Percentiles rank a stretch among this genome's conserved stretches.
These are phyloP conservation scores for Drosophila orena DNA, from an alignment of 1,140 invertebrate species.

Conservation along the genomic window DNA sequence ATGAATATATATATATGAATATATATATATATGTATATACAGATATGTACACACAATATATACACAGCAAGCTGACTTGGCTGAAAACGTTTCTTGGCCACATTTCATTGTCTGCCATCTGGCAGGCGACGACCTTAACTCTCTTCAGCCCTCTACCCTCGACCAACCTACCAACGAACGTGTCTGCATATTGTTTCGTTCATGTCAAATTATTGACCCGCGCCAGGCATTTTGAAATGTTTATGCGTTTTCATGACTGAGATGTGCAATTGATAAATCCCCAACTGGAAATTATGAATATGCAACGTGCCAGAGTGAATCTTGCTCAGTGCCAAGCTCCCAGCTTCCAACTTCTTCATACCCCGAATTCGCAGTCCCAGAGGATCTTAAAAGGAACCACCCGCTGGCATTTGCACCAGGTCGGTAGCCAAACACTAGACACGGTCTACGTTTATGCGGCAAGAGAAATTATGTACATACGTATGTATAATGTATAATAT, in stretches of 20 bases:
- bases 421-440: constrained; percentile 55
- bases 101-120: constrained; percentile 17
- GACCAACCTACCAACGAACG: background rate
- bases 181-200: constrained; percentile 78
- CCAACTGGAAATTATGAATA: constrained; percentile 76
- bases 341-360: constrained; percentile 5
- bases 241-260: constrained; percentile 81
- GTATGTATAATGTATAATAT: no score
- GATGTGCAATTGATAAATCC: constrained; percentile 82
- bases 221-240: constrained; percentile 76
- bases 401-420: constrained; percentile 56
- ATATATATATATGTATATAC: background rate
- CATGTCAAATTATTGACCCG: constrained; percentile 83
- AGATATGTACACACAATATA: background rate
- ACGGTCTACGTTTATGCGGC: constrained; percentile 51
- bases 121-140: constrained; percentile 22
- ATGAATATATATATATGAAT: background rate
- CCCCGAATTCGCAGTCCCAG: constrained; percentile 12
- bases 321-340: background rate
- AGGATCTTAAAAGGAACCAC: constrained; percentile 28
- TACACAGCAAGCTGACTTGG: background rate
- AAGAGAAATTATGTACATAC: background rate
- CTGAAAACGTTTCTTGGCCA: constrained; percentile 2
- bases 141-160: background rate
- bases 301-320: constrained; percentile 52